Base-by-base conservation (phyloP, 2,113 vertebrate species). In the Pleuronectes platessa region DNA sequence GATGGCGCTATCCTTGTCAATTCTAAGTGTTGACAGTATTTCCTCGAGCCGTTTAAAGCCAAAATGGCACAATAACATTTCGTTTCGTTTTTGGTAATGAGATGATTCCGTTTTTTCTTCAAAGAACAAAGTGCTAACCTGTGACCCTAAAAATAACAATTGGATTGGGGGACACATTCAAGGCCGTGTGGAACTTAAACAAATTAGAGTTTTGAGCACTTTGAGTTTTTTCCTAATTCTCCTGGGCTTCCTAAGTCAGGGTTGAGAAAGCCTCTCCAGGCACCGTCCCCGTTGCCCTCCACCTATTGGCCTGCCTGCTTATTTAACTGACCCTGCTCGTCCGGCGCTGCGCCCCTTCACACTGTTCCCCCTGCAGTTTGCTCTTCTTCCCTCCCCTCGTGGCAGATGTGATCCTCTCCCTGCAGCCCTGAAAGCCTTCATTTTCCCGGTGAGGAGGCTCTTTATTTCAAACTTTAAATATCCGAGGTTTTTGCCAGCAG, bases 341-440 rank as follows among this genome's bases (percentile, higher is more conserved):
- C 20, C 59, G 51, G 75, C 78, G 56, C 59, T 47, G 59, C 68
- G 21, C 20, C 63, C 60, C 49, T 56, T 73, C 79, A 74, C 76
- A 72, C 76, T 61, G 68, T 79, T 31, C 20, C 71, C 58, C 51
- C 70, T 68, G 78, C 58, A 64, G 78, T 59, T 83, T 80, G 58
- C 56, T 71, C 71, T 61, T 78, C 61, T 68, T 64, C 65, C 27
- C 53, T 79, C 23, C 37, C 61, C 61, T 64, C 73, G 12, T 47
- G 65, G 66, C 68, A 84, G 76, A 90, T 81, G 73, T 66, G 81
- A 69, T 81, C 65, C 37, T 86, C 79, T 78, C 55, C 74, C 77
- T 73, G 59, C 77, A 80, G 73, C 73, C 23, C 53, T 15, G 74
- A 88, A 81, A 73, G 64, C 71, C 23, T 79, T 76, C 71, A 71